A percentile compares a stretch with the other conserved stretches of the same genome.
Conservation (phyloP, 2,888 invertebrate genomes). For the Miltochrista miniata region DNA sequence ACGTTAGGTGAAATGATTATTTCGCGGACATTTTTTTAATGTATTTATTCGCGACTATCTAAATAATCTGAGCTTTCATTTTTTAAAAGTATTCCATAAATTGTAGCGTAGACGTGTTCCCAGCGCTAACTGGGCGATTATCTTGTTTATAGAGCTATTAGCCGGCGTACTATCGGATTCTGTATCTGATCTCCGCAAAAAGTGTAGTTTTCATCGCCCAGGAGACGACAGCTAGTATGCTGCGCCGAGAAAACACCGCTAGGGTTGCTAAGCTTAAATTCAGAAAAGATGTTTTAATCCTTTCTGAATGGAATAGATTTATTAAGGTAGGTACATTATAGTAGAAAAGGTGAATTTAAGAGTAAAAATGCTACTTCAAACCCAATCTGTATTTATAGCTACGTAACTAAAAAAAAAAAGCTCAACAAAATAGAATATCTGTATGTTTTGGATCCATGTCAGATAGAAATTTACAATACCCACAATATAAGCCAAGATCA, state of each 20-base stretch:
- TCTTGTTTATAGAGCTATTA: conserved; percentile 81
- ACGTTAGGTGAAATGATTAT: conserved; percentile 12
- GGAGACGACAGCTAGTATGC: conserved; percentile 36
- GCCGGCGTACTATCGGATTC: conserved; percentile 67
- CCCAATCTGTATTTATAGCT: too few relatives aligned
- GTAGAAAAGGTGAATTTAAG: too few relatives aligned
- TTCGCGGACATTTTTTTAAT: conserved; percentile 18
- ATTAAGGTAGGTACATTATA: too few relatives aligned
- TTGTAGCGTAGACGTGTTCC: conserved; percentile 48
- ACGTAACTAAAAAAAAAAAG: too few relatives aligned
- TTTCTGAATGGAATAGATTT: too few relatives aligned
- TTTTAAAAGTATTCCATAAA: conserved; percentile 50
- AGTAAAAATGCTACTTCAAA: too few relatives aligned
- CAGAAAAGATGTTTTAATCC: not conserved
- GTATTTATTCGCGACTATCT: conserved; percentile 32
- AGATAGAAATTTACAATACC: too few relatives aligned
- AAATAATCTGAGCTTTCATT: conserved; percentile 37
- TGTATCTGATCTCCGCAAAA: conserved; percentile 71
- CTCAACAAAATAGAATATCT: too few relatives aligned
- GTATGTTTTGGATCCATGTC: too few relatives aligned
- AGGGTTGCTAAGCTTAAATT: conserved; percentile 38
- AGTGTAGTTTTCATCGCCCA: conserved; percentile 74
- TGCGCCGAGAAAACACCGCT: conserved; percentile 27
- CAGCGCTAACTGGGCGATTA: conserved; percentile 72
- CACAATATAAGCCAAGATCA: too few relatives aligned